Evolutionary conservation across 2,113 vertebrate species (phyloP).

Genomic region (Psittacula cyanocephala): DNA sequence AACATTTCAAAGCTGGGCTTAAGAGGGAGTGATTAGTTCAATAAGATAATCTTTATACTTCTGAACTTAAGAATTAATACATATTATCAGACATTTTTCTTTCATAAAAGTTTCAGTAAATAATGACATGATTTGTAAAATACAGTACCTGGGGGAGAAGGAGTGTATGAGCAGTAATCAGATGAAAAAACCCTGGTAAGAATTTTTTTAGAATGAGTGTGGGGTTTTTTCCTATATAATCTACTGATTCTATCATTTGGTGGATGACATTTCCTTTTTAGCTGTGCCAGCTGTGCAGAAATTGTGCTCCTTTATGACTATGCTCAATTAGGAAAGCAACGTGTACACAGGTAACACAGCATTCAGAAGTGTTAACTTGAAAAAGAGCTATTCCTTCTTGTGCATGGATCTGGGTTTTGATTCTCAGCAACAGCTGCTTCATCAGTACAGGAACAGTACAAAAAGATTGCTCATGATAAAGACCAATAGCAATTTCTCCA

Average conservation of each 20-base stretch:
- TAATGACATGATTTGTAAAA: background rate
- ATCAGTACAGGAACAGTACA: background rate
- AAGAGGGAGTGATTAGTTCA: background rate
- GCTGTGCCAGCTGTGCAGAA: background rate
- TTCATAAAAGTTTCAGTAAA: background rate
- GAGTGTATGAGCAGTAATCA: background rate
- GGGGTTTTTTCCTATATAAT: background rate
- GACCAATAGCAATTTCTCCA: constrained; percentile 14
- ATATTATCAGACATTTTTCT: background rate
- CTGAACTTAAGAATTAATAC: background rate
- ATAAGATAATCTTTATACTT: background rate
- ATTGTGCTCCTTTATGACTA: background rate
- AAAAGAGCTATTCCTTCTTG: background rate
- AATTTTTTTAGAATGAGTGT: background rate
- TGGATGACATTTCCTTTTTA: background rate
- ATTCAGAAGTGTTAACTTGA: background rate
- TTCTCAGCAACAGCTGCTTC: background rate
- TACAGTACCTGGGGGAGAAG: too few relatives aligned
- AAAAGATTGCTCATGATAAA: background rate
- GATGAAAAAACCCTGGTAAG: background rate
- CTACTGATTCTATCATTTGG: background rate
- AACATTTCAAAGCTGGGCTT: background rate
- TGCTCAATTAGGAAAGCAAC: background rate
- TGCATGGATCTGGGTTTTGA: background rate
- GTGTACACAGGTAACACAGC: background rate